phyloP scores from a whole-genome alignment of 2,113 vertebrate species.

The Pleuronectes platessa region DNA sequence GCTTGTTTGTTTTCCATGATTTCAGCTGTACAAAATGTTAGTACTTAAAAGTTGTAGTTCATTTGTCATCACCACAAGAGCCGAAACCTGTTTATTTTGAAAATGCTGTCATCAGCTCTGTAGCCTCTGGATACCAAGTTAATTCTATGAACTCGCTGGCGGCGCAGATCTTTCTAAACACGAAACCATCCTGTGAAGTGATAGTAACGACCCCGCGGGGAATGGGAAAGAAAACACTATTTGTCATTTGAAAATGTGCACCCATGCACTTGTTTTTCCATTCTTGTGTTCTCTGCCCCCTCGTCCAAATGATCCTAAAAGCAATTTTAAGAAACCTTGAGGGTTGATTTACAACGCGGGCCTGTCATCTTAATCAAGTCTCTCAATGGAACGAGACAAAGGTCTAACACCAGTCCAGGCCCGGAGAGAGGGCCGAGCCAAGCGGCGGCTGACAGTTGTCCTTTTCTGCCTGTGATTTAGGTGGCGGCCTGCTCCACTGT shows the following conservation, averaged over 20 bases:
- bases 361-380: slow-evolving; percentile 95
- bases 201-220: slow-evolving; percentile 55
- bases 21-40: background rate
- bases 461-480: slow-evolving; percentile 97
- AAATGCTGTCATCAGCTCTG: slow-evolving; percentile 1
- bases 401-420: slow-evolving; percentile 88
- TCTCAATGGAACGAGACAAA: slow-evolving; percentile 92
- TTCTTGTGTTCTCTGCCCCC: slow-evolving; percentile 65
- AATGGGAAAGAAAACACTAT: slow-evolving; percentile 73
- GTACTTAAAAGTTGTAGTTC: background rate
- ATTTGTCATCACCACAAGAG: background rate
- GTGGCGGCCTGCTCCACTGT: slow-evolving; percentile 88
- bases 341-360: slow-evolving; percentile 91
- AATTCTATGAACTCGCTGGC: slow-evolving; percentile 13
- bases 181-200: slow-evolving; percentile 56
- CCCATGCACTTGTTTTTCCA: slow-evolving; percentile 79
- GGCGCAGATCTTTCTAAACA: slow-evolving; percentile 55
- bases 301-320: slow-evolving; percentile 81
- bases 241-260: slow-evolving; percentile 81
- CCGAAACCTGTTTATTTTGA: slow-evolving; percentile 1
- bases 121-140: slow-evolving; percentile 5
- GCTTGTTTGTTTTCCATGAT: slow-evolving; percentile 7
- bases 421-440: slow-evolving; percentile 90
- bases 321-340: slow-evolving; percentile 87
- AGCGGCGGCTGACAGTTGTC: slow-evolving; percentile 91